Evolutionary conservation across 2,797 vertebrate species (phyloP).

Genomic region (Alauda arvensis): DNA sequence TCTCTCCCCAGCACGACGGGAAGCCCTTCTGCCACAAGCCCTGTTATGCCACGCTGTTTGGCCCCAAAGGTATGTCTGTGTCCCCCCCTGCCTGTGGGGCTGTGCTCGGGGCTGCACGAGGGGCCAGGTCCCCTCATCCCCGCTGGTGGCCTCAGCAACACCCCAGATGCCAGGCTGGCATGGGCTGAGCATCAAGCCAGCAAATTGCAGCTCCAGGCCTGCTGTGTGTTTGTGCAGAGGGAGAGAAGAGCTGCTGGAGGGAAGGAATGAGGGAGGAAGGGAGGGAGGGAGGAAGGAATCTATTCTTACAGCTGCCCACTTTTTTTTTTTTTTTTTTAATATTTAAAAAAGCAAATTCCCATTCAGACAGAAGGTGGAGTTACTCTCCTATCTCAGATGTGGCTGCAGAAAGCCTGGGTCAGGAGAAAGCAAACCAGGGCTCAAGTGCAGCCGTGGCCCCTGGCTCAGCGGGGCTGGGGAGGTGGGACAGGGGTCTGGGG

Average conservation of each 20-base stretch:
- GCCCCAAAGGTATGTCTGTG: conserved; percentile 87
- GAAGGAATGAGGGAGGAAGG: not conserved
- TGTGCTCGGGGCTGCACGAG: not conserved
- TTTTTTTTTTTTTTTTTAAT: not conserved
- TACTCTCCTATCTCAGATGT: not conserved
- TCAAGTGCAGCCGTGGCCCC: not conserved
- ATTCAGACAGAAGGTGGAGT: conserved; percentile 50
- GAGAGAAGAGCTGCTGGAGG: not conserved
- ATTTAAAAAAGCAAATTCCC: not conserved
- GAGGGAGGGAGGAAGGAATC: not conserved
- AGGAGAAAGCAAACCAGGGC: not conserved
- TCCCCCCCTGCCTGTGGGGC: accelerated
- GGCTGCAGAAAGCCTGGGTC: not conserved
- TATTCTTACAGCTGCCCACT: not conserved
- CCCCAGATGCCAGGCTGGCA: not conserved
- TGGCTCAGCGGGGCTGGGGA: not conserved
- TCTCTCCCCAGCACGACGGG: conserved; percentile 84
- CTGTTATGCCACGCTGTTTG: conserved; percentile 89
- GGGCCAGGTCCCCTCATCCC: not conserved
- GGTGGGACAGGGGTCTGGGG: not conserved
- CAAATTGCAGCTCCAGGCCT: not conserved
- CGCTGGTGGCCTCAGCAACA: not conserved
- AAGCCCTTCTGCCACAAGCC: conserved; percentile 96
- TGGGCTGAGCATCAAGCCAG: not conserved
- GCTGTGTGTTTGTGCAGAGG: not conserved